phyloP scores from a whole-genome alignment of 2,888 invertebrate species.

The Ypsolopha scabrella region DNA sequence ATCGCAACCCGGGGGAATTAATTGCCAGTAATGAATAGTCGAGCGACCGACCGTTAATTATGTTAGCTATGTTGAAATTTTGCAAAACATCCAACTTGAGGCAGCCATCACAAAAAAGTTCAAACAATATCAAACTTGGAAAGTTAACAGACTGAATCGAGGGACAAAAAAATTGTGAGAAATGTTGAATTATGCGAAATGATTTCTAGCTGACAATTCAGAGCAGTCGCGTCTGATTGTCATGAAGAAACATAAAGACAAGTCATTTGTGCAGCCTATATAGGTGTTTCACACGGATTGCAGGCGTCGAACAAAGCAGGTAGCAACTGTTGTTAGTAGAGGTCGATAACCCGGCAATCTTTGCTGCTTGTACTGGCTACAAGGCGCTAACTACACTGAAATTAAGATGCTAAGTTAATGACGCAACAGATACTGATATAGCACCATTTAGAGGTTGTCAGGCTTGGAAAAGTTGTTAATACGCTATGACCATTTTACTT shows the following conservation, averaged over 20 bases:
- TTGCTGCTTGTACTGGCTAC: neutral
- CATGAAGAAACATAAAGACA: constrained; percentile 3
- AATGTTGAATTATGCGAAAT: neutral
- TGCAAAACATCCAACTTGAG: neutral
- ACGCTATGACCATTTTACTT: no score
- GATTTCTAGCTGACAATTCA: constrained; percentile 1
- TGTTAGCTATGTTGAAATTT: constrained; percentile 24
- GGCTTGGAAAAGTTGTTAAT: no score
- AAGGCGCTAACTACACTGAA: neutral
- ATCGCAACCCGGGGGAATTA: constrained; percentile 68
- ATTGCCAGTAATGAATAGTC: constrained; percentile 71
- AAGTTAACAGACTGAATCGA: constrained; percentile 1
- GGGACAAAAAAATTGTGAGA: constrained; percentile 1
- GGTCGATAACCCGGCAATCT: constrained; percentile 31
- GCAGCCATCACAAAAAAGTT: neutral
- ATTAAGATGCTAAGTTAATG: neutral
- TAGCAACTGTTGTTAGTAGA: constrained; percentile 25
- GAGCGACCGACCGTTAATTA: constrained; percentile 67
- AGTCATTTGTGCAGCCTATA: constrained; percentile 24
- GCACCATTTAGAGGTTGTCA: no score
- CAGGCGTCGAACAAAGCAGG: constrained; percentile 45
- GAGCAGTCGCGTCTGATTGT: neutral
- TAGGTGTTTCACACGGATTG: constrained; percentile 54
- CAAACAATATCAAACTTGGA: constrained; percentile 1
- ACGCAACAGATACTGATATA: neutral